Percentiles rank a stretch among this genome's conserved stretches.
Evolutionary conservation across 2,888 invertebrate genomes (phyloP).

Genomic region (Zootermopsis nevadensis): DNA sequence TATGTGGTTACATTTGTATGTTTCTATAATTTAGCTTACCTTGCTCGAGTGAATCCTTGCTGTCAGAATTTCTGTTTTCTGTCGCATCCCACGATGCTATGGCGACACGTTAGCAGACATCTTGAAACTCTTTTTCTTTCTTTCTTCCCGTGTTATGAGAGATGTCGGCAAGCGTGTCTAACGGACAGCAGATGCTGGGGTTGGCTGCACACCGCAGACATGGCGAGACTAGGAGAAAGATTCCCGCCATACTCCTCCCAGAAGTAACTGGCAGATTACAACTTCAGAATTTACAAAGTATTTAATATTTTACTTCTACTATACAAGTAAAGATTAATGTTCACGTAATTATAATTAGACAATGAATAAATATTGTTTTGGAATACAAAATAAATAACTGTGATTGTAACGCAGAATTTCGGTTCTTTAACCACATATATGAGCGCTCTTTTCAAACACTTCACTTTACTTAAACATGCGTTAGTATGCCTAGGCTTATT

Average conservation of each 20-base stretch:
- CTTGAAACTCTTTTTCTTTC: constrained; percentile 33
- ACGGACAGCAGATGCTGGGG: constrained; percentile 3
- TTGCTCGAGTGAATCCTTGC: neutral
- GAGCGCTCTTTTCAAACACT: no score
- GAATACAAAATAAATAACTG: no score
- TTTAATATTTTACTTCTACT: no score
- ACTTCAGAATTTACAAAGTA: neutral
- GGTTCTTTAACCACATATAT: no score
- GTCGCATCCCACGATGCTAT: neutral
- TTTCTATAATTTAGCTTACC: neutral
- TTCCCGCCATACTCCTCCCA: constrained; percentile 9
- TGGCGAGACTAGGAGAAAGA: constrained; percentile 25
- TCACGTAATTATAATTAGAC: no score
- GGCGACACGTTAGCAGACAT: constrained; percentile 28
- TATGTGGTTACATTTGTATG: neutral
- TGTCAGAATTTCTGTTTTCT: neutral
- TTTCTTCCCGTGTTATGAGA: neutral
- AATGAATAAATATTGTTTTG: no score
- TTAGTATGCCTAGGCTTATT: no score
- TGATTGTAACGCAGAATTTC: no score
- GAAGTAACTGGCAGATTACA: neutral
- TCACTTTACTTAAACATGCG: no score
- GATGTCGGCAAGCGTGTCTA: constrained; percentile 1
- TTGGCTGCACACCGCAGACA: neutral
- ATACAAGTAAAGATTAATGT: no score